Percentiles rank a stretch among this genome's conserved stretches.
phyloP scores from a whole-genome alignment of 2,888 invertebrate genomes.

The Drosophila helvetica region DNA sequence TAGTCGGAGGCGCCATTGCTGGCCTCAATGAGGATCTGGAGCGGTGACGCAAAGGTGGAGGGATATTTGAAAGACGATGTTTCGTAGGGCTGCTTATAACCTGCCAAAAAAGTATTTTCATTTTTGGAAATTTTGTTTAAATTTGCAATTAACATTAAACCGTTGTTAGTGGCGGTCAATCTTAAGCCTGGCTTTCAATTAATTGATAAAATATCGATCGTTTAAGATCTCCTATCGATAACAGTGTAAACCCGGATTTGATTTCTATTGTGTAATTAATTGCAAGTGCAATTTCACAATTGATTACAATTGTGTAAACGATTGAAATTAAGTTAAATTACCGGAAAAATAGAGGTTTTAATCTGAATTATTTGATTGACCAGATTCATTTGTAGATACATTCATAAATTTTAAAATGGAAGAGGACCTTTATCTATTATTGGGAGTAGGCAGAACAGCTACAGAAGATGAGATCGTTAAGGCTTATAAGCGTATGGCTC shows the following conservation, averaged over 20 bases:
- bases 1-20: conserved; percentile 99
- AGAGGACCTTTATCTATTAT: neutral
- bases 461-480: conserved; percentile 4
- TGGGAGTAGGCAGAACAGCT: conserved; percentile 1
- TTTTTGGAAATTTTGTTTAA: too few species aligned
- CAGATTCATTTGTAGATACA: neutral
- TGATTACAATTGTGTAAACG: neutral
- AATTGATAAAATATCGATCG: neutral
- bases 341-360: too few species aligned
- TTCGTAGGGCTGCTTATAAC: conserved; percentile 95
- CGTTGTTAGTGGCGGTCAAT: neutral
- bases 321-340: too few species aligned
- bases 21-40: conserved; percentile 96
- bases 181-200: neutral
- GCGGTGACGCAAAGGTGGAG: conserved; percentile 93
- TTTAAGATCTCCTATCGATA: neutral
- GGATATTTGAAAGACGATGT: conserved; percentile 90
- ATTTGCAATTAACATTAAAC: neutral
- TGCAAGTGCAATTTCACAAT: too few species aligned
- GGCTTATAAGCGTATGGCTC: conserved; percentile 5
- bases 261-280: too few species aligned
- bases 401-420: neutral
- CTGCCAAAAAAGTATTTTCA: conserved; percentile 83
- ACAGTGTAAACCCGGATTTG: neutral
- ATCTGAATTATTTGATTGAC: neutral